Conservation (phyloP, 2,797 vertebrate genomes). For the Phrynocephalus guinanensis region DNA sequence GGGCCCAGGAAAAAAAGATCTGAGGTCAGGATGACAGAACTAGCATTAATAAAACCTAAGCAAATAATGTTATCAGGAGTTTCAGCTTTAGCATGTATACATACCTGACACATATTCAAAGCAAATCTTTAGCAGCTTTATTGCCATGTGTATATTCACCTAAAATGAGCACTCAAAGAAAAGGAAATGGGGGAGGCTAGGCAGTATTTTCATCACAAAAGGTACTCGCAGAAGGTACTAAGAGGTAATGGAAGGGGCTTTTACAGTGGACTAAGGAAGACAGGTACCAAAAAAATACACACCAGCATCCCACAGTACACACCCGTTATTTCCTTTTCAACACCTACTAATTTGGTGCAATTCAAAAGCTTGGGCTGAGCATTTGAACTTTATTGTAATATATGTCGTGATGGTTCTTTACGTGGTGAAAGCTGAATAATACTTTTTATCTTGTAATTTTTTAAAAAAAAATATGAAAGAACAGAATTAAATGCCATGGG, state of each 20-base stretch:
- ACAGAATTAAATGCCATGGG: neutral
- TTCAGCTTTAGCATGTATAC: slow-evolving; percentile 46
- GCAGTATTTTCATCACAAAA: neutral
- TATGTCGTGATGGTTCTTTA: neutral
- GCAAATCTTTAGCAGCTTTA: slow-evolving; percentile 29
- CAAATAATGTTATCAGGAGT: neutral
- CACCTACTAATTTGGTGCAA: neutral
- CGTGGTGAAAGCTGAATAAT: neutral
- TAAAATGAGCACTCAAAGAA: neutral
- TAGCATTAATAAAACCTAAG: neutral
- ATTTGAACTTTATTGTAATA: neutral
- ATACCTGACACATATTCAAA: slow-evolving; percentile 36
- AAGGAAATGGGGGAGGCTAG: neutral
- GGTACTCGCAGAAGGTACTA: neutral
- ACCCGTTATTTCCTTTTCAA: neutral
- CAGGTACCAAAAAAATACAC: neutral
- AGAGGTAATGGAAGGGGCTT: neutral
- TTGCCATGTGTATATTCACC: slow-evolving; percentile 4
- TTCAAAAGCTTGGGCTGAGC: neutral
- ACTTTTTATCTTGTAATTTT: too few species aligned
- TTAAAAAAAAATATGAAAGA: neutral
- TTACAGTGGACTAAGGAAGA: neutral
- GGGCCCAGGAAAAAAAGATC: slow-evolving; percentile 10
- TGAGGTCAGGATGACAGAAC: neutral
- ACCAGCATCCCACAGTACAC: neutral